phyloP scores from a whole-genome alignment of 2,888 invertebrate genomes.

The Anarsia innoxiella region DNA sequence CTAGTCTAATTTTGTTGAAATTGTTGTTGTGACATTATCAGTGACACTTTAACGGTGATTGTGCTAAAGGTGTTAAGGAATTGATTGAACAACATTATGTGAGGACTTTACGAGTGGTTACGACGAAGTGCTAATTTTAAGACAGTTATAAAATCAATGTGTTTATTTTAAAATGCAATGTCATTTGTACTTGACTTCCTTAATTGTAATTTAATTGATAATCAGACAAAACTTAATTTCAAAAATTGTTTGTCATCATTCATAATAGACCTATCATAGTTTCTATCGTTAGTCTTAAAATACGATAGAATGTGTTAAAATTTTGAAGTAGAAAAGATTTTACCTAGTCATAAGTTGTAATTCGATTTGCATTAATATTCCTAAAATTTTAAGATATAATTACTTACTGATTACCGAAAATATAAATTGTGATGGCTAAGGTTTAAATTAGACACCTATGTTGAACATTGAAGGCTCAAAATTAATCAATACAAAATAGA shows the following conservation, averaged over 20 bases:
- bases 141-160: no score
- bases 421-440: conserved; percentile 51
- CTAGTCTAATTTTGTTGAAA: conserved; percentile 61
- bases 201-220: background rate
- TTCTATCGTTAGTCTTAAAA: conserved; percentile 26
- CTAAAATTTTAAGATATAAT: conserved; percentile 49
- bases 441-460: conserved; percentile 27
- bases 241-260: conserved; percentile 20
- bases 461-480: conserved; percentile 20
- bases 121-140: conserved; percentile 13
- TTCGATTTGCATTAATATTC: conserved; percentile 51
- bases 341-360: conserved; percentile 73
- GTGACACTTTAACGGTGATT: conserved; percentile 43
- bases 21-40: conserved; percentile 58
- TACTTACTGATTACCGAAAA: conserved; percentile 38
- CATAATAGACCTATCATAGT: no score
- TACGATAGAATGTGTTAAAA: conserved; percentile 36
- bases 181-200: background rate
- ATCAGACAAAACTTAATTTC: conserved; percentile 13
- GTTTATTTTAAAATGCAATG: background rate
- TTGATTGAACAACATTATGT: conserved; percentile 20
- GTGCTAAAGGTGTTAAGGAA: conserved; percentile 35
- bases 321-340: conserved; percentile 58
- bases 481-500: conserved; percentile 7
- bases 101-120: conserved; percentile 13